Conservation (phyloP, 35 echinoderm and acorn worm genomes). For the Acanthaster planci region DNA sequence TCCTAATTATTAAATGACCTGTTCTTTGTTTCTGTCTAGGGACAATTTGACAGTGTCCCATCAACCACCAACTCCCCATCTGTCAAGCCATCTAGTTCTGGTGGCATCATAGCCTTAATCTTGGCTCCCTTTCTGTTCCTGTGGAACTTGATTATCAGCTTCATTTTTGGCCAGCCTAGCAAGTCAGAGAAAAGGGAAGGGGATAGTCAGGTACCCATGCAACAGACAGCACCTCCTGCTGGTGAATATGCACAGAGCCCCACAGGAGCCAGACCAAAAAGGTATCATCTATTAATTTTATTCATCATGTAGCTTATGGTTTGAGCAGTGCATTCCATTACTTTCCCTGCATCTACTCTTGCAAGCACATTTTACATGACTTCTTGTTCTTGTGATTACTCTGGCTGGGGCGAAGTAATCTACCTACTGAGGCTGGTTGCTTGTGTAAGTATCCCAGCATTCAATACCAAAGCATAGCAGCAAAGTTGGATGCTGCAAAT, state of each 20-base stretch:
- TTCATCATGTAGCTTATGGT: too few species aligned
- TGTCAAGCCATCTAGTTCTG: neutral
- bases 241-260: conserved; percentile 43
- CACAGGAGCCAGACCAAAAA: conserved; percentile 84
- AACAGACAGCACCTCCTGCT: conserved; percentile 1
- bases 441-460: too few species aligned
- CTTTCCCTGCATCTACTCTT: too few species aligned
- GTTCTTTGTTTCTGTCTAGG: neutral
- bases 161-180: conserved; percentile 56
- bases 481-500: too few species aligned
- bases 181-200: neutral
- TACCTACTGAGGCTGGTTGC: too few species aligned
- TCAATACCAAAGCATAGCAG: too few species aligned
- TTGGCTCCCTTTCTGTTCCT: conserved; percentile 69
- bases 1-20: neutral
- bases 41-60: neutral
- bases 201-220: neutral
- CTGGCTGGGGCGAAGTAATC: too few species aligned
- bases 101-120: conserved; percentile 41
- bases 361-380: too few species aligned
- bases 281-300: too few species aligned
- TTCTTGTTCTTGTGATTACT: too few species aligned
- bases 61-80: neutral
- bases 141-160: conserved; percentile 55
- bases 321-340: too few species aligned